Evolutionary conservation across 2,888 invertebrate species (phyloP), one percentile per base, ranked within the genome.

Genomic region (Tetramorium bicarinatum): DNA sequence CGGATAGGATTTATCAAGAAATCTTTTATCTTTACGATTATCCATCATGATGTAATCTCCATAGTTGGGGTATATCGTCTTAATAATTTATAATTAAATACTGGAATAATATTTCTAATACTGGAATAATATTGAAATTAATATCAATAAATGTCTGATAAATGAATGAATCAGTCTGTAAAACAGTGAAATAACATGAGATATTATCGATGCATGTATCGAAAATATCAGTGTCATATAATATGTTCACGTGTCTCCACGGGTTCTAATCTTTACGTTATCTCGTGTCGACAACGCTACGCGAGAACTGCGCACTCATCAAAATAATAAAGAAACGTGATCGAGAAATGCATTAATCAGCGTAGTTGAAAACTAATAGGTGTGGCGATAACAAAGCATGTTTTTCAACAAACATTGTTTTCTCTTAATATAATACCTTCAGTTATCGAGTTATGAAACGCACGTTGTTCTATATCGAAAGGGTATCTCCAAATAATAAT

Each of bases 301-400:
- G 47, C 56, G 44, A 59, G 25, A 71, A 79, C 71, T 71, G 79
- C 71, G 59, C 47, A 61, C 47, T 79, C 79, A 59, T 38, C 18
- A 38, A 71, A 79, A 79, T 79, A 56, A 71, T 69, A 59, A 62
- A 38, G 15, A 75, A 79, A 71, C 47, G 25, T 25, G 52, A 44
- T 54, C 25, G 25, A 77, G n/a, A 67, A 54, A 25, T n/a, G 41
- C 41, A 66, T 77, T 67, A 41, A 67, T 77, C 38, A 67, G n/a
- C n/a, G 41, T 3, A 21, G 21, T 18, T 38, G 34, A 34, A 64
- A 75, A 69, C 67, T 8, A 66, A 34, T 18, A 44, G 1, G 21
- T 34, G n/a, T 3, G 11, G 18, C 2, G 11, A 8, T 25, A 11
- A 47, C 41, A 41, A 66, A 67, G 69, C 15, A 44, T 69, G 41